Evolutionary conservation across 2,888 invertebrate species (phyloP).

Genomic region (Dorcus hopei): DNA sequence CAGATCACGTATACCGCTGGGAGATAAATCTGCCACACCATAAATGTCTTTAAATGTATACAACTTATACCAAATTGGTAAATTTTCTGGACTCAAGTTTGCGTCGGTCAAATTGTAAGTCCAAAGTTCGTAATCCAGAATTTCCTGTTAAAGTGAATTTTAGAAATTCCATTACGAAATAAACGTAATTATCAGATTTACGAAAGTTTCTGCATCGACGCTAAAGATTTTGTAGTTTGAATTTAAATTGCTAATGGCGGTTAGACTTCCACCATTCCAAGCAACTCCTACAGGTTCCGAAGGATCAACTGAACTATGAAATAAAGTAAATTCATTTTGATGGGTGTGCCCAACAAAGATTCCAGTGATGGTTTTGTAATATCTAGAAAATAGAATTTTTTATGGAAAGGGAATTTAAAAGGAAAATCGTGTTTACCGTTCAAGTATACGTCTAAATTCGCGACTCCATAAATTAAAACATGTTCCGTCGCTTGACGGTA

Average conservation of each 20-base stretch:
- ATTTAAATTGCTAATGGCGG: conserved; percentile 70
- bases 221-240: conserved; percentile 53
- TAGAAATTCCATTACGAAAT: neutral
- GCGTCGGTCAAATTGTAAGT: conserved; percentile 76
- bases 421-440: conserved; percentile 21
- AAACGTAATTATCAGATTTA: conserved; percentile 23
- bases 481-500: conserved; percentile 69
- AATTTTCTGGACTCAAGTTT: conserved; percentile 54
- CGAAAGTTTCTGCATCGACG: conserved; percentile 35
- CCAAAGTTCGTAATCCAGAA: conserved; percentile 67
- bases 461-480: conserved; percentile 68
- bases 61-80: conserved; percentile 69
- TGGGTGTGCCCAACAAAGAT: conserved; percentile 85
- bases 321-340: conserved; percentile 69
- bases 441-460: conserved; percentile 57
- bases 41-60: conserved; percentile 71
- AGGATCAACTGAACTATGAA: conserved; percentile 57
- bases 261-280: conserved; percentile 81
- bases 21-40: conserved; percentile 59
- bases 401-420: no score
- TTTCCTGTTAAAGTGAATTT: conserved; percentile 43
- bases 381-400: conserved; percentile 59
- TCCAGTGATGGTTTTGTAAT: conserved; percentile 59
- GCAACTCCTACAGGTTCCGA: conserved; percentile 63
- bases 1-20: conserved; percentile 60